Percentiles rank a stretch among this genome's conserved stretches.
Conservation (phyloP, 2,113 vertebrate species). For the Progne subis region DNA sequence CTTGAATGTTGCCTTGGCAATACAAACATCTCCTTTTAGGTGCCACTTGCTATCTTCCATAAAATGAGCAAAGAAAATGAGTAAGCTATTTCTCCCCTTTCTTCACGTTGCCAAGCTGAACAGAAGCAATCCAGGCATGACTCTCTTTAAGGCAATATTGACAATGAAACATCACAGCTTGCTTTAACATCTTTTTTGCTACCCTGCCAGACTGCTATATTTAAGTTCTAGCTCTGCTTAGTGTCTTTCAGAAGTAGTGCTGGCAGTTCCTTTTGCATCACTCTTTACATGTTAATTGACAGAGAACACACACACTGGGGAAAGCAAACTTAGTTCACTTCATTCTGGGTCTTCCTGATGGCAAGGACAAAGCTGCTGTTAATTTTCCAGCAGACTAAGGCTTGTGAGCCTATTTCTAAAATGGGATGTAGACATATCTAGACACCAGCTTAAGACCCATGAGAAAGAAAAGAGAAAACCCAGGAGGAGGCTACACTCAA, state of each 20-base stretch:
- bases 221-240: neutral
- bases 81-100: neutral
- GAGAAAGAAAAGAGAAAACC: neutral
- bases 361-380: neutral
- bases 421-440: neutral
- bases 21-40: neutral
- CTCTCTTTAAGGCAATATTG: neutral
- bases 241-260: neutral
- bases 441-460: neutral
- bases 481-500: neutral
- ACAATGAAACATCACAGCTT: slow-evolving; percentile 7
- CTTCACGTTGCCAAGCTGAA: neutral
- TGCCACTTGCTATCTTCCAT: neutral
- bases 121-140: neutral
- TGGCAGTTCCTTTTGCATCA: neutral
- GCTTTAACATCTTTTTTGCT: slow-evolving; percentile 42
- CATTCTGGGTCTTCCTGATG: neutral
- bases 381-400: neutral
- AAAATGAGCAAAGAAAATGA: neutral
- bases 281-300: neutral
- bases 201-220: neutral
- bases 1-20: neutral
- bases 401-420: neutral
- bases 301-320: neutral
- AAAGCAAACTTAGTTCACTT: neutral